A percentile compares a stretch with the other conserved stretches of the same genome.
These are phyloP conservation scores for Tetramorium bicarinatum DNA, from an alignment of 2,888 invertebrate genomes.

Conservation along the genomic window DNA sequence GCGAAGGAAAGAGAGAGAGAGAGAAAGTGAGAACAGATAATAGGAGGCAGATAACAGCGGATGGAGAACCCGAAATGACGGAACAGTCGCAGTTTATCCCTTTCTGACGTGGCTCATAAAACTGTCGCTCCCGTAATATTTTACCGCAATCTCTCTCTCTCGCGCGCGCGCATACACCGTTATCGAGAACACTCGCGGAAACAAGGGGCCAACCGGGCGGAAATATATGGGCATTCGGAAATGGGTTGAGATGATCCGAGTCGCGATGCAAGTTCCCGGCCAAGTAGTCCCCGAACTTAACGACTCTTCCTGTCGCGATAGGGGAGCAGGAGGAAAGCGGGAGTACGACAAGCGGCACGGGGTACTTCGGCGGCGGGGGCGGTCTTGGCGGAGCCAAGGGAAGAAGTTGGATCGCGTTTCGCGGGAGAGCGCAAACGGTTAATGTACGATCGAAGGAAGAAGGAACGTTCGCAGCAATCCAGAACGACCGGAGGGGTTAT, in stretches of 20 bases:
- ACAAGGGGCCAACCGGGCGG: conserved; percentile 47
- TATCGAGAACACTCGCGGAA: conserved; percentile 57
- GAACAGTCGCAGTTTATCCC: conserved; percentile 64
- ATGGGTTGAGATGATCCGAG: conserved; percentile 58
- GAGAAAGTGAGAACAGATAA: conserved; percentile 43
- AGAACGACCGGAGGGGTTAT: conserved; percentile 70
- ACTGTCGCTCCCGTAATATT: conserved; percentile 66
- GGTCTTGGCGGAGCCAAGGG: conserved; percentile 30
- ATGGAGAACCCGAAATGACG: conserved; percentile 66
- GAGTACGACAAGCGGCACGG: conserved; percentile 25
- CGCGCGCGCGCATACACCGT: conserved; percentile 32
- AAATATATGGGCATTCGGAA: conserved; percentile 58
- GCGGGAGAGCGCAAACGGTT: conserved; percentile 72
- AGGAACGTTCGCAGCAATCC: conserved; percentile 69
- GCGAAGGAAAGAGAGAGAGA: conserved; percentile 13
- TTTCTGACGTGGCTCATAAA: conserved; percentile 66
- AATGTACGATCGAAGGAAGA: conserved; percentile 69
- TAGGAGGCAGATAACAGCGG: conserved; percentile 68
- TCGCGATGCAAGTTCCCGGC: conserved; percentile 41
- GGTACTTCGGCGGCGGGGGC: conserved; percentile 51
- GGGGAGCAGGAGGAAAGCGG: conserved; percentile 27
- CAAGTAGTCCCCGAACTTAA: conserved; percentile 46
- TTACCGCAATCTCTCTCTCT: conserved; percentile 59
- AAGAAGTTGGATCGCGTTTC: conserved; percentile 69
- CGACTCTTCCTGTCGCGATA: conserved; percentile 57